Evolutionary conservation across 2,888 invertebrate genomes (phyloP), one percentile per base, ranked within the genome.

Genomic region (Thecophora atra): DNA sequence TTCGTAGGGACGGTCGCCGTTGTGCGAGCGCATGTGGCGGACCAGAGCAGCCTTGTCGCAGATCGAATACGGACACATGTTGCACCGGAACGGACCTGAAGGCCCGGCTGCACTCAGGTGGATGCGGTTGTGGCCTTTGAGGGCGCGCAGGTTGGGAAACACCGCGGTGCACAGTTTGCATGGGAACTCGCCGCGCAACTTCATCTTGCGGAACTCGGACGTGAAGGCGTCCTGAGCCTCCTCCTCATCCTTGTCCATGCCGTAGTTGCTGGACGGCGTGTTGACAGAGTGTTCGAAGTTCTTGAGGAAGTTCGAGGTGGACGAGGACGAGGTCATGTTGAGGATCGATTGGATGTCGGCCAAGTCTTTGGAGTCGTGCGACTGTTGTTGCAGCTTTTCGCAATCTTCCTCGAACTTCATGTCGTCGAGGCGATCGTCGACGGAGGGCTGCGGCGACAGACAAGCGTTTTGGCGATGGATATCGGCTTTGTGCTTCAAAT

Each of bases 1-100:
- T 85, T 97, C 96, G 83, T 95, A 98, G 0, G 98, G 98, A 15
- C 97, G 89, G 80, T 98, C 97, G 0, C 98, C 98, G 82, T 97
- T 98, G 87, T 98, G 98, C 0, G 95, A 95, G 58, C 97, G 89
- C 91, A 98, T 93, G 82, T 98, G 98, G 24, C 97, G 91, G 11
- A 95, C 93, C 66, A 98, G 87, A 3, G 97, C 96, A 24, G 95
- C 94, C 86, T 97, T 97, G 83, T 98, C 98, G 74, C 86, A 84
- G 52, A 94, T 89, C 1, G 93, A 92, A 86, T 95, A 97, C 1
- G 94, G 92, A 78, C 98, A 98, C 92, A 97, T 94, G 84, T 96
- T 96, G 88, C 98, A 98, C 69, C 94, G 91, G 85, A 96, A 97
- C 0, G 95, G 95, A 1, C 93, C 93, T 0, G 81, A 77, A 0